These are phyloP conservation scores for Cylindroiulus punctatus DNA, from an alignment of 2,888 invertebrate species.

Conservation along the genomic window DNA sequence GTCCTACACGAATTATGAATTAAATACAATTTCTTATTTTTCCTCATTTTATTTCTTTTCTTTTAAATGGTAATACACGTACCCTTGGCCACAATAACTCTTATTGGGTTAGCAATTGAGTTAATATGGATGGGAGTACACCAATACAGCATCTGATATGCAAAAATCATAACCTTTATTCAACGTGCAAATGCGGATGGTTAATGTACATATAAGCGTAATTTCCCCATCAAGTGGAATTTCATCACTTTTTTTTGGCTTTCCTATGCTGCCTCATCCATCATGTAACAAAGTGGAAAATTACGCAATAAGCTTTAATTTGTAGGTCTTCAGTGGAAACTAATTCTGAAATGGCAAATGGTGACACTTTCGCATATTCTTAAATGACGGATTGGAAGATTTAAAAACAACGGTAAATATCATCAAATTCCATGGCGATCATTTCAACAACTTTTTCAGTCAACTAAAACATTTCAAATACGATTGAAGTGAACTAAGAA, in stretches of 20 bases:
- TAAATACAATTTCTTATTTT: background rate
- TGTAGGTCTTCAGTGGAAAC: background rate
- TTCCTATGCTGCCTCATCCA: background rate
- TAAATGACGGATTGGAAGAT: no score
- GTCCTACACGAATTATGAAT: no score
- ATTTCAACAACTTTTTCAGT: no score
- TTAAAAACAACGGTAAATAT: no score
- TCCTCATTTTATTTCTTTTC: background rate
- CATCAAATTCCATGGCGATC: no score
- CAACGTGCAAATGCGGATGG: background rate
- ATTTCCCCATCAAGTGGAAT: conserved; percentile 7
- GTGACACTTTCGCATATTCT: background rate
- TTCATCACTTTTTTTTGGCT: background rate
- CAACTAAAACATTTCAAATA: no score
- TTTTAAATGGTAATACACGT: background rate
- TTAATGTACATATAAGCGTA: conserved; percentile 25
- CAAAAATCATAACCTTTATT: conserved; percentile 13
- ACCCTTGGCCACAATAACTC: background rate
- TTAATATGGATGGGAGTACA: background rate
- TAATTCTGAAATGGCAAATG: background rate
- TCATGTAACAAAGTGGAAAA: background rate
- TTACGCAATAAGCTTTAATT: background rate
- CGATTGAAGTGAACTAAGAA: no score
- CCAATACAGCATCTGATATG: background rate
- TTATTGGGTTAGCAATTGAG: background rate